phyloP scores from a whole-genome alignment of 2,113 vertebrate species.

The Corythoichthys intestinalis region DNA sequence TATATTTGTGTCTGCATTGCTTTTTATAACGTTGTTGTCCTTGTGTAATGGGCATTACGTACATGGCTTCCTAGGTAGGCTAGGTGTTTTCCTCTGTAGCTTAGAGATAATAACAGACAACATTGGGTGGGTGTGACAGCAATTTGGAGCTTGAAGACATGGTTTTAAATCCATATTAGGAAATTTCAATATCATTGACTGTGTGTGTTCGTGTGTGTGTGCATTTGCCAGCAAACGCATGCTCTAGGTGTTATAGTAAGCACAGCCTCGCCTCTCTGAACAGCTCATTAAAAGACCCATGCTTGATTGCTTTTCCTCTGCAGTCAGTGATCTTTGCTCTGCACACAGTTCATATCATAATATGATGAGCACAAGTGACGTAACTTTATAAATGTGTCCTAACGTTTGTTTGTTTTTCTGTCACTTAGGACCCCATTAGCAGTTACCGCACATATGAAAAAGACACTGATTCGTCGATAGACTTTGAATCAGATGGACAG shows the following conservation, averaged over 20 bases:
- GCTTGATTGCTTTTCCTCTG: conserved; percentile 52
- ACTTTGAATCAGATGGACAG: conserved; percentile 66
- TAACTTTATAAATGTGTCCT: background rate
- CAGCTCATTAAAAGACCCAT: conserved; percentile 66
- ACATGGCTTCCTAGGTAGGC: background rate
- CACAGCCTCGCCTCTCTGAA: conserved; percentile 59
- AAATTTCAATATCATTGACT: too few relatives aligned
- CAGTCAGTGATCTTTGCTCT: conserved; percentile 41
- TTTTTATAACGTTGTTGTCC: background rate
- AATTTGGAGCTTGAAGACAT: conserved; percentile 13
- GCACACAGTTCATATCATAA: conserved; percentile 11
- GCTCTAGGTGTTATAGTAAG: conserved; percentile 40
- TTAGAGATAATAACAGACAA: conserved; percentile 40
- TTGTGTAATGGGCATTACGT: conserved; percentile 40
- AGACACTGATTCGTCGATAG: conserved; percentile 76
- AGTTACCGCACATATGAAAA: conserved; percentile 65
- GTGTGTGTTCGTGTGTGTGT: conserved; percentile 9
- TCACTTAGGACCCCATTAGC: conserved; percentile 75
- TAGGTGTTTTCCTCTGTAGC: conserved; percentile 47
- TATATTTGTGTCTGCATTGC: background rate
- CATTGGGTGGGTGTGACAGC: conserved; percentile 28
- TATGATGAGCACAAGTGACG: background rate
- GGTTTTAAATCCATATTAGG: conserved; percentile 2
- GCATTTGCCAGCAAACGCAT: conserved; percentile 14
- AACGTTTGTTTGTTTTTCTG: conserved; percentile 2